Base-by-base conservation (phyloP, 2,113 vertebrate species). In the Xenopus laevis region DNA sequence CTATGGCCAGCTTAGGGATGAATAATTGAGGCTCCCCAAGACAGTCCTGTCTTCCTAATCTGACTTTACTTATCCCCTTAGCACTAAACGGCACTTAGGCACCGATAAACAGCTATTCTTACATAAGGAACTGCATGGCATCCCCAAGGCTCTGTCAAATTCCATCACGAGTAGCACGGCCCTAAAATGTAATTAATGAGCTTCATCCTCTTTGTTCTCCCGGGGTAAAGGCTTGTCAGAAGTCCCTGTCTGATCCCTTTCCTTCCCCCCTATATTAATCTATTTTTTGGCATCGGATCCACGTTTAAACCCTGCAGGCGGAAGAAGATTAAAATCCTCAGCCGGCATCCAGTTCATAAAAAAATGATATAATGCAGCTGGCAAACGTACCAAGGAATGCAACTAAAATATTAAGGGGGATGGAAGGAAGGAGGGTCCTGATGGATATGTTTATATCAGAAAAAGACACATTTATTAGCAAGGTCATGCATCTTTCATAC, bases 291-390 rank as follows among this genome's bases (percentile, higher is more conserved):
- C 27, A 72, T 16, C 61, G 1, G 53, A 44, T 55, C 61, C 13
- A 13, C 27, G 13, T 21, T 46, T 8, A 64, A 23, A 18, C 30
- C 61, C 61, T 18, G 62, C 61, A 64, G 71, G 61, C 61, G 15
- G 44, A 65, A 45, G 21, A 63, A 72, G 71, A 72, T 72, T 65
- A 65, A 72, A 72, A 72, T 11, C 71, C 61, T 53, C 23, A 6
- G 63, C 46, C 23, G 40, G 17, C 53, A n/a, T n/a, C 53, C 53
- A 55, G 15, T 55, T 55, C 53, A 55, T 55, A 55, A 55, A 55
- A 55, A 50, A 55, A 55, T 8, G 15, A 55, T 55, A n/a, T 55
- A 55, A 13, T n/a, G 40, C 44, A 59, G 55, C n/a, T 1, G 0
- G 70, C 15, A n/a, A 27, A 20, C 17, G 71, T 10, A 45, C 1